A percentile compares a stretch with the other conserved stretches of the same genome.
These are phyloP conservation scores for Zygothrica quintamaculata DNA, from an alignment of 2,888 invertebrate genomes.

Conservation along the genomic window DNA sequence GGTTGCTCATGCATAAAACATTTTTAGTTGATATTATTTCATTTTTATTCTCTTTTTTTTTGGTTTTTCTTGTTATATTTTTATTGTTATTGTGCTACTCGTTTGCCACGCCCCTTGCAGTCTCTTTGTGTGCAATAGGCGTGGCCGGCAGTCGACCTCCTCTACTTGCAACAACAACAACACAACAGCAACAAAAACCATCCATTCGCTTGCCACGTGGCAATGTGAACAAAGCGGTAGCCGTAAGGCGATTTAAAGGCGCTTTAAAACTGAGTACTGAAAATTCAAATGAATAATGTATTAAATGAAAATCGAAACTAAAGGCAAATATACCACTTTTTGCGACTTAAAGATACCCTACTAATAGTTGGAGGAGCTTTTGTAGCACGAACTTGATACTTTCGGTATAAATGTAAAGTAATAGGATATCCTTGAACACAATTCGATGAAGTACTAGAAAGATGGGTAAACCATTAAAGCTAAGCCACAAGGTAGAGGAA, in stretches of 20 bases:
- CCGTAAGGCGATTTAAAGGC: slow-evolving; percentile 28
- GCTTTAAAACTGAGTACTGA: slow-evolving; percentile 30
- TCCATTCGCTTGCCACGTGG: slow-evolving; percentile 30
- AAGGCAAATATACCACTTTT: slow-evolving; percentile 13
- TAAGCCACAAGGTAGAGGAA: too few species aligned
- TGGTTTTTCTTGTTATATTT: too few species aligned
- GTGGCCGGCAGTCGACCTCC: slow-evolving; percentile 19
- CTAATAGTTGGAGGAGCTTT: too few species aligned
- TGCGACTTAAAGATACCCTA: slow-evolving; percentile 5
- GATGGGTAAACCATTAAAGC: slow-evolving; percentile 21
- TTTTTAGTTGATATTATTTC: slow-evolving; percentile 62
- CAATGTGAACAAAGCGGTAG: slow-evolving; percentile 40
- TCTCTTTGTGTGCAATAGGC: slow-evolving; percentile 44
- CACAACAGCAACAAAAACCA: slow-evolving; percentile 25
- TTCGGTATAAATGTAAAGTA: too few species aligned
- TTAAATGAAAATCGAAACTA: slow-evolving; percentile 15
- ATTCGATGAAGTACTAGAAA: background rate
- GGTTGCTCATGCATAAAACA: slow-evolving; percentile 78
- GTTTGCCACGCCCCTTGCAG: slow-evolving; percentile 13
- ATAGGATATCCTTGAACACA: too few species aligned
- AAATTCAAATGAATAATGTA: slow-evolving; percentile 30
- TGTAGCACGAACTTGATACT: too few species aligned
- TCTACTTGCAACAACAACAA: slow-evolving; percentile 27
- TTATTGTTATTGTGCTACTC: slow-evolving; percentile 7
- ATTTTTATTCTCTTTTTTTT: slow-evolving; percentile 17